Evolutionary conservation across 1,140 invertebrate species (phyloP), one percentile per base, ranked within the genome.

Genomic region (Mycetomoellerius zeteki): DNA sequence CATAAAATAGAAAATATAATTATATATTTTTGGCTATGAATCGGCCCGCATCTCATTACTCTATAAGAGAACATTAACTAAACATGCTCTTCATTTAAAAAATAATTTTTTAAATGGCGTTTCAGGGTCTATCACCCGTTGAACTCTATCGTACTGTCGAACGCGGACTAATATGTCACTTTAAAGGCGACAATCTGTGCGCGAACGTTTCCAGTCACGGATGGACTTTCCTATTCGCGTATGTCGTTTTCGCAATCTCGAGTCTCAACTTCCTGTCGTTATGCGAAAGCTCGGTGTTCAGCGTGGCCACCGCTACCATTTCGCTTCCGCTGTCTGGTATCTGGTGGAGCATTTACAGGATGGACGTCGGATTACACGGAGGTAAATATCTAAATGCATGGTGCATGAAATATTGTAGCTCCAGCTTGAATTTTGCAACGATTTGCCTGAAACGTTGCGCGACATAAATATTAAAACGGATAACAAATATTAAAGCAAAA

Each of bases 261-360:
- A 95, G 95, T 3, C 64, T 96, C 4, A 94, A 96, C 85, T 96
- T 96, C 84, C 91, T 96, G n/a, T 95, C 96, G 1, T 93, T 96
- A 67, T 95, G 95, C 60, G 96, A 96, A 91, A 96, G 96, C 43
- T 95, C 96, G 12, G 96, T 97, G 3, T 96, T 96, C 86, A 96
- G 95, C 4, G 94, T 96, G 14, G 96, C 96, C 16, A 93, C 95
- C 14, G 94, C 95, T 21, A 96, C 96, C 27, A 92, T 95, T 8
- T 95, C 96, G 2, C 92, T 97, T 33, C 96, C 96, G 12, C 64
- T 96, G 3, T 94, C 96, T 4, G 96, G 96, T 3, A 95, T 97
- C 73, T 97, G 96, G 96, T 97, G 96, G 96, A 96, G 96, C n/a
- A 92, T 96, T 72, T 96, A 96, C 88, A 95, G 95, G 86, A 95